Conservation (phyloP, 2,113 vertebrate species). For the Neogobius melanostomus region DNA sequence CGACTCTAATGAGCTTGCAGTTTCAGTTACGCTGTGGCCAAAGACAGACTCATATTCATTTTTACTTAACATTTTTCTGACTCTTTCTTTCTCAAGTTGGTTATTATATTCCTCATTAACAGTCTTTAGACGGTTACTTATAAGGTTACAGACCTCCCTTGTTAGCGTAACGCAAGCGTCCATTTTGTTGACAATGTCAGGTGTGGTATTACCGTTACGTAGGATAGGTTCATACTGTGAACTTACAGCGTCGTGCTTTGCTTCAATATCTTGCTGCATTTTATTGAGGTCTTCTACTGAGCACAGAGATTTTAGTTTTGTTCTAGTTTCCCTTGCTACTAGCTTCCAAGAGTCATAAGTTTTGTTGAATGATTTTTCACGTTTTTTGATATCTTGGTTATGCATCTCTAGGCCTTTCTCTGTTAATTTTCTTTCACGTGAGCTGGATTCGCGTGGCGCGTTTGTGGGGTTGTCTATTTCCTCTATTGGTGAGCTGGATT, state of each 20-base stretch:
- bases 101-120: conserved; percentile 22
- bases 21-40: conserved; percentile 37
- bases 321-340: conserved; percentile 23
- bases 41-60: conserved; percentile 49
- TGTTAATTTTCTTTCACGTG: conserved; percentile 20
- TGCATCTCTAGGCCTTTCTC: conserved; percentile 36
- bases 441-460: conserved; percentile 16
- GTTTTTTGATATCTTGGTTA: conserved; percentile 28
- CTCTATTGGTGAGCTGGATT: no score
- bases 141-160: conserved; percentile 27
- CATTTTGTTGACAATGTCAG: conserved; percentile 37
- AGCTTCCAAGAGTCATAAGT: conserved; percentile 35
- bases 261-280: conserved; percentile 24
- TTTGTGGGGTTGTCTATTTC: no score
- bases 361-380: conserved; percentile 26
- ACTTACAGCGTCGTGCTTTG: conserved; percentile 10
- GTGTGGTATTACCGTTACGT: conserved; percentile 21
- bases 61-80: conserved; percentile 34
- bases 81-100: conserved; percentile 30
- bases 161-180: conserved; percentile 32
- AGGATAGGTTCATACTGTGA: conserved; percentile 31
- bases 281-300: conserved; percentile 29
- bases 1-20: no score
- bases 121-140: conserved; percentile 24
- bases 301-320: conserved; percentile 34